Evolutionary conservation across 2,113 vertebrate species (phyloP), one percentile per base, ranked within the genome.

Genomic region (Ophiodon elongatus): DNA sequence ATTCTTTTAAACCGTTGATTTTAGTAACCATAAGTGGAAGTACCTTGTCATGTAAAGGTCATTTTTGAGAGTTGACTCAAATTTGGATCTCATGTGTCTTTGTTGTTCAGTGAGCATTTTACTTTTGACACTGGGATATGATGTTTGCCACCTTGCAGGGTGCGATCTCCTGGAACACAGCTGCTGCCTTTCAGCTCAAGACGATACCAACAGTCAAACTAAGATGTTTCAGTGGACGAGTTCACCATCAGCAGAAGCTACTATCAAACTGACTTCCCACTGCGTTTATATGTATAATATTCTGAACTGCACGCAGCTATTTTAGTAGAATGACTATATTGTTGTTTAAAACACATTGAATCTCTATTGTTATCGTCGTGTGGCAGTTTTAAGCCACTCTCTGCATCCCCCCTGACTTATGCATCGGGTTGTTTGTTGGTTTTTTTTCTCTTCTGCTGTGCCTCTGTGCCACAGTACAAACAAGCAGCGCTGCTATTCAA

Each of bases 221-320:
- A 14, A 14, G 21, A 75, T 21, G 25, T 73, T 80, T 50, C 19
- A 73, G 62, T 71, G 78, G 39, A 73, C 27, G 59, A 73, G 45
- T 65, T 68, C 17, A 83, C 87, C 77, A 76, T 79, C 25, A 85
- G 52, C 62, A 50, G 0, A 80, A 72, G 31, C 60, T 68, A 29
- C 74, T 63, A 41, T 67, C 60, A 68, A 31, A 76, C 78, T 54
- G 76, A 85, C 47, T 81, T 60, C 67, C 74, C 71, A 11, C 65
- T 78, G 52, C 85, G 43, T 80, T 84, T 63, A 68, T 84, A 57
- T 85, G 80, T 86, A 70, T 82, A 66, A 76, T 76, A 76, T 6
- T 65, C 57, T 10, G 31, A 78, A 59, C 62, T 86, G 84, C 89
- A 90, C 73, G 65, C 71, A 69, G 65, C 47, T 76, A 4, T 73